Evolutionary conservation across 1,140 invertebrate species (phyloP).

Genomic region (Caligus rogercresseyi): DNA sequence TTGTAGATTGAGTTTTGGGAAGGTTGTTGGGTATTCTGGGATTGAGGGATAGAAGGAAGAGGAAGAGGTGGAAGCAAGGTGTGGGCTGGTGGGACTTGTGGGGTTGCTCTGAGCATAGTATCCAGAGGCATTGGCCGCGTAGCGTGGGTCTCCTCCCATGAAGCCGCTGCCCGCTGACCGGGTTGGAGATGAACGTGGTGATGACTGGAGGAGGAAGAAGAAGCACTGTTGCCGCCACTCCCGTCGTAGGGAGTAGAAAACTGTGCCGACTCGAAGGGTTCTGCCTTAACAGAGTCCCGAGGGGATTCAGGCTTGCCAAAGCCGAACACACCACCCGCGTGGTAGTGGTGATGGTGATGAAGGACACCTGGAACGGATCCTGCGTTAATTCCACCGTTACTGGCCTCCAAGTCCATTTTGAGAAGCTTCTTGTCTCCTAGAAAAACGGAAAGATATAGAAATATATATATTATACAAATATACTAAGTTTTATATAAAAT

Average conservation of each 20-base stretch:
- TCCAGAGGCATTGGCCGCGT: neutral
- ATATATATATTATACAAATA: neutral
- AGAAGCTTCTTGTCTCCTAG: neutral
- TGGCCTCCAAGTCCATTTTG: neutral
- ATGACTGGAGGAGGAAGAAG: neutral
- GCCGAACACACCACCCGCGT: neutral
- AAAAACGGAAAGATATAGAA: neutral
- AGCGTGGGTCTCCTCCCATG: neutral
- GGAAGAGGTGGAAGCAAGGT: neutral
- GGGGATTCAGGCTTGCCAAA: no score
- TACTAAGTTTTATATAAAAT: no score
- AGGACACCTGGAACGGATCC: neutral
- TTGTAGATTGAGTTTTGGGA: neutral
- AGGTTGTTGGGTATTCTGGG: neutral
- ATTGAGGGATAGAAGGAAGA: neutral
- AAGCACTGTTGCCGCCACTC: neutral
- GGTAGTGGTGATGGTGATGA: neutral
- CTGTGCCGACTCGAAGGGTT: neutral
- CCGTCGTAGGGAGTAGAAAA: neutral
- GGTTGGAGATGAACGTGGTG: neutral
- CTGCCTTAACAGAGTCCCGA: neutral
- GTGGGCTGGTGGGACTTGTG: neutral
- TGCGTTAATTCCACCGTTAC: no score
- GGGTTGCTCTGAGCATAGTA: neutral
- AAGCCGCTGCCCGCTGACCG: neutral